Evolutionary conservation across 2,888 invertebrate species (phyloP), one percentile per base, ranked within the genome.

Genomic region (Macroteleia sp.): DNA sequence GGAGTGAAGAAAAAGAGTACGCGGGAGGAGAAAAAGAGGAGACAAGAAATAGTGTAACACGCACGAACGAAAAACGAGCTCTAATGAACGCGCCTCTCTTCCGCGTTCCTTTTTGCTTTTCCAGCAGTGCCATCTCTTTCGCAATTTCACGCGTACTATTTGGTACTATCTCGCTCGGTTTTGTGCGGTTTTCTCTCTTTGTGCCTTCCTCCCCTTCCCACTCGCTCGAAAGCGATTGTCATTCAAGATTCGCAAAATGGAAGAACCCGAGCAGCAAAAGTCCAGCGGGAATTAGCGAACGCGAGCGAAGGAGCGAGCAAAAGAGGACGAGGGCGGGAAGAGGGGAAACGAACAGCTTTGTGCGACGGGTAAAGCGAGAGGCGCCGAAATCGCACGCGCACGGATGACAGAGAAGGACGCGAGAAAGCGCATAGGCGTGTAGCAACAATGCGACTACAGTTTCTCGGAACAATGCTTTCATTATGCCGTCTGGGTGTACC

Each of bases 391-490:
- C 30, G 70, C 9, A 36, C 8, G 41, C 66, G 61, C 39, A 56
- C 61, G n/a, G n/a, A n/a, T n/a, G 66, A 77, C 75, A 22, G 36
- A 67, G 64, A 64, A 32, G 76, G 36, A 69, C 70, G 62, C 20
- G 61, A 71, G 71, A 80, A 73, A 70, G 77, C 80, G 81, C 54
- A 80, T 78, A 82, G 82, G 82, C 83, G 85, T 83, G 83, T 86
- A 84, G 86, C 85, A 86, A 89, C 90, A 88, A 88, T 89, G 87
- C 85, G 83, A 85, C 87, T 87, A 86, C 88, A 88, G 89, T 89
- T 88, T 86, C 87, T 83, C 87, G 84, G 89, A 89, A 90, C 90
- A 89, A 90, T 89, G 88, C 88, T 87, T 89, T 89, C 89, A 87
- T 90, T 90, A 90, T 88, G 81, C 83, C 78, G 80, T 75, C 83